Evolutionary conservation across 2,888 invertebrate genomes (phyloP).

Genomic region (Apamea monoglypha): DNA sequence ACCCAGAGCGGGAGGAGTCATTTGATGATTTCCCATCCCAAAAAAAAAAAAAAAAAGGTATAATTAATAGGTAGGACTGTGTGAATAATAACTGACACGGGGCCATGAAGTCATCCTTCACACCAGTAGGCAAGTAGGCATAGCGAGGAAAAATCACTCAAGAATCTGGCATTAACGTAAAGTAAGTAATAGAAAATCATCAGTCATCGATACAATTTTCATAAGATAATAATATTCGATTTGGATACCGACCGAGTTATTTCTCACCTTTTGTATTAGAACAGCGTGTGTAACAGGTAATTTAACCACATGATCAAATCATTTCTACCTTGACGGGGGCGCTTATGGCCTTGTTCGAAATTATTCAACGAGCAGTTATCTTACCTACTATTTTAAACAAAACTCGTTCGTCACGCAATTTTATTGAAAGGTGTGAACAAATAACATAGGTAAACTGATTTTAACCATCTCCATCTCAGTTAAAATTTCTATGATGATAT

Average conservation of each 20-base stretch:
- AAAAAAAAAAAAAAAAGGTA: too few species aligned
- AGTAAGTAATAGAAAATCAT: not conserved
- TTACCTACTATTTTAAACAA: constrained; percentile 10
- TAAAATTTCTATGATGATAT: not conserved
- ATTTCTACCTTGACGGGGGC: constrained; percentile 23
- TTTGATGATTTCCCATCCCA: too few species aligned
- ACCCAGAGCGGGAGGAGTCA: too few species aligned
- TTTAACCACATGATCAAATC: constrained; percentile 31
- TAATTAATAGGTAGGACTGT: not conserved
- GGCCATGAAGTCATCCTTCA: not conserved
- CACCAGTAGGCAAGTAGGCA: not conserved
- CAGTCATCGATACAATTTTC: not conserved
- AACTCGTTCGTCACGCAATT: constrained; percentile 6
- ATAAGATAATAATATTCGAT: not conserved
- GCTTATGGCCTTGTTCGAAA: constrained; percentile 28
- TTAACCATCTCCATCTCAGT: not conserved
- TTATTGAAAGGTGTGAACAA: not conserved
- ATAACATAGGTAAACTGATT: not conserved
- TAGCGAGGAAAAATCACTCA: not conserved
- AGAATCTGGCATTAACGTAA: not conserved
- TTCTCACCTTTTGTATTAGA: not conserved
- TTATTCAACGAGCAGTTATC: not conserved
- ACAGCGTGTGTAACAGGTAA: constrained; percentile 3
- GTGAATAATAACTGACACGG: not conserved
- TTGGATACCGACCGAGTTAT: not conserved